Evolutionary conservation across 2,797 vertebrate genomes (phyloP).

Genomic region (Pachyuromys duprasi): DNA sequence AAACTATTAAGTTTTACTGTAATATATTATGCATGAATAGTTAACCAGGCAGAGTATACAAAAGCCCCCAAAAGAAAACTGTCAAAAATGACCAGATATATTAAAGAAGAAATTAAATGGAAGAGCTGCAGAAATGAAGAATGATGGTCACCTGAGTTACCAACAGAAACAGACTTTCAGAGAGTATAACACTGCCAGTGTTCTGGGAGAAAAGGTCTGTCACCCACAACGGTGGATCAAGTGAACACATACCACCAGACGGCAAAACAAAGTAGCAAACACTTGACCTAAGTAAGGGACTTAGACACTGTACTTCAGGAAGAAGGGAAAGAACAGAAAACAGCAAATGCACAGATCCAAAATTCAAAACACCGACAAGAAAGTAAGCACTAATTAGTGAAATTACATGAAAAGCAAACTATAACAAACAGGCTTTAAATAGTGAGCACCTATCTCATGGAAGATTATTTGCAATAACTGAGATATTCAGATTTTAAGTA

Average conservation of each 20-base stretch:
- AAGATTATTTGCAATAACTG: background rate
- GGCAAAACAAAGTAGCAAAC: background rate
- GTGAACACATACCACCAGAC: background rate
- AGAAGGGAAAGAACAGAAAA: constrained; percentile 20
- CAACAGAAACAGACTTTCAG: background rate
- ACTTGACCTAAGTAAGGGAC: background rate
- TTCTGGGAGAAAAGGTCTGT: background rate
- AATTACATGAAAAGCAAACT: background rate
- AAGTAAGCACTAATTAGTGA: background rate
- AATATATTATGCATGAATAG: constrained; percentile 8
- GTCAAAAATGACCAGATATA: background rate
- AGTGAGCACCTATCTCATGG: background rate
- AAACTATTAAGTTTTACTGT: constrained; percentile 4
- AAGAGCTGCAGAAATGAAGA: background rate
- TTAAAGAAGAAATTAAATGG: constrained; percentile 15
- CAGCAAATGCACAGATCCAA: background rate
- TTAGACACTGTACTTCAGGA: constrained; percentile 20
- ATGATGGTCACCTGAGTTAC: background rate
- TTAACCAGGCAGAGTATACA: background rate
- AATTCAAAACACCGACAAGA: background rate
- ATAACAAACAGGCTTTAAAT: background rate
- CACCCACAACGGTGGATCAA: background rate
- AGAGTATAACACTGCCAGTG: background rate
- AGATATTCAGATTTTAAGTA: background rate
- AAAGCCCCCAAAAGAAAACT: constrained; percentile 1